phyloP scores from a whole-genome alignment of 2,888 invertebrate genomes.

The Drosophila prolongata region DNA sequence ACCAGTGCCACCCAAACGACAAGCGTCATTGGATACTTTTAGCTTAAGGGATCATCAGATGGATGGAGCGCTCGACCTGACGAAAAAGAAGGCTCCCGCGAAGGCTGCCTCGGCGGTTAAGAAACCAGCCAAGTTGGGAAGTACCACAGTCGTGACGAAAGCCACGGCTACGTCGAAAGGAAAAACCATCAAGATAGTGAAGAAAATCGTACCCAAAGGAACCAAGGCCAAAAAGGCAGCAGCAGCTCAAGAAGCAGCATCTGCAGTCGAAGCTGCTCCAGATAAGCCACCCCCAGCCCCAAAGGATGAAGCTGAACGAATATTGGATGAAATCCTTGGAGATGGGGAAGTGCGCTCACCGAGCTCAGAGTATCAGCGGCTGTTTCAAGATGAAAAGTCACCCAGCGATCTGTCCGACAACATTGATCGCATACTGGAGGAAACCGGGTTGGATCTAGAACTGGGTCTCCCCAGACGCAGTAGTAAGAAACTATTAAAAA shows the following conservation, averaged over 20 bases:
- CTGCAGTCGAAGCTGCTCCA: not conserved
- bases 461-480: constrained; percentile 69
- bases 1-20: constrained; percentile 58
- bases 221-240: constrained; percentile 72
- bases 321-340: constrained; percentile 82
- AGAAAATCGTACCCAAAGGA: constrained; percentile 82
- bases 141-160: constrained; percentile 17
- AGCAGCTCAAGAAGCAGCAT: constrained; percentile 35
- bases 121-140: constrained; percentile 10
- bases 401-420: constrained; percentile 84
- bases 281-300: constrained; percentile 48
- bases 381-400: constrained; percentile 83
- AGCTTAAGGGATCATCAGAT: constrained; percentile 83
- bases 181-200: constrained; percentile 76
- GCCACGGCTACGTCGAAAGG: constrained; percentile 65
- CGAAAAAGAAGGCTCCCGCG: constrained; percentile 66
- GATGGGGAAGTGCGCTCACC: constrained; percentile 79
- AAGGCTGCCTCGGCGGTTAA: constrained; percentile 19
- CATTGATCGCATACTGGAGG: constrained; percentile 82
- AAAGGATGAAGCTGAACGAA: constrained; percentile 79
- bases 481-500: constrained; percentile 74
- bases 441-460: constrained; percentile 81
- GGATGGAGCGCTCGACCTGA: constrained; percentile 83
- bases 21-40: constrained; percentile 66
- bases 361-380: constrained; percentile 82